A percentile compares a stretch with the other conserved stretches of the same genome.
Conservation (phyloP, 2,797 vertebrate genomes). For the Mus caroli region DNA sequence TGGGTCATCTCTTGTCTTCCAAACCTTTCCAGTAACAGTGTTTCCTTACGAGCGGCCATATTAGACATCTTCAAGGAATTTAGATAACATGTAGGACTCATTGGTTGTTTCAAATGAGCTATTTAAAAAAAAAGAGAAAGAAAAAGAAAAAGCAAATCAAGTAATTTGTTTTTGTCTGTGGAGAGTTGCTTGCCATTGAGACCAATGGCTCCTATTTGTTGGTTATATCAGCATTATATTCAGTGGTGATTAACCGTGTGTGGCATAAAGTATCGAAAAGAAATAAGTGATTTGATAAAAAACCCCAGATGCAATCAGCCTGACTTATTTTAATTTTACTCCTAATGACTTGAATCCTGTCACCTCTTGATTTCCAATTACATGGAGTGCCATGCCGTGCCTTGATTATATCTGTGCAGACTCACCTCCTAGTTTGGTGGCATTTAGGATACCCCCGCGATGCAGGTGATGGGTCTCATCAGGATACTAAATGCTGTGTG, state of each 20-base stretch:
- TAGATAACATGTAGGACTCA: background rate
- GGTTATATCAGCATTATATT: constrained; percentile 55
- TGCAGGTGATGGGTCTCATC: constrained; percentile 21
- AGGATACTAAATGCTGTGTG: constrained; percentile 81
- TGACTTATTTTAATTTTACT: constrained; percentile 81
- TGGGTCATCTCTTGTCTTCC: background rate
- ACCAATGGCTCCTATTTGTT: background rate
- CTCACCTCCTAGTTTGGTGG: constrained; percentile 67
- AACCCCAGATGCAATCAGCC: constrained; percentile 77
- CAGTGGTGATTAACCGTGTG: constrained; percentile 50
- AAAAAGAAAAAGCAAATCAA: constrained; percentile 50
- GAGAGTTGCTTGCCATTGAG: constrained; percentile 39
- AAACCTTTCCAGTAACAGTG: background rate
- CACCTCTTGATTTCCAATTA: constrained; percentile 51
- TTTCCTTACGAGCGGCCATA: background rate
- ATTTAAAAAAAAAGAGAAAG: background rate
- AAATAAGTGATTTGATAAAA: constrained; percentile 75
- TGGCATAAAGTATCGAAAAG: constrained; percentile 61
- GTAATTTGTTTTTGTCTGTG: constrained; percentile 71
- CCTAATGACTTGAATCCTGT: constrained; percentile 79
- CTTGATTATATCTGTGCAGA: constrained; percentile 73
- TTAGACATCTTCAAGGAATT: constrained; percentile 27
- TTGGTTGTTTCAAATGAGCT: constrained; percentile 52
- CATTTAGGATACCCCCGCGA: constrained; percentile 71
- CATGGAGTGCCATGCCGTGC: background rate